These are phyloP conservation scores for Lathronympha strigana DNA, from an alignment of 2,888 invertebrate species.

Conservation along the genomic window DNA sequence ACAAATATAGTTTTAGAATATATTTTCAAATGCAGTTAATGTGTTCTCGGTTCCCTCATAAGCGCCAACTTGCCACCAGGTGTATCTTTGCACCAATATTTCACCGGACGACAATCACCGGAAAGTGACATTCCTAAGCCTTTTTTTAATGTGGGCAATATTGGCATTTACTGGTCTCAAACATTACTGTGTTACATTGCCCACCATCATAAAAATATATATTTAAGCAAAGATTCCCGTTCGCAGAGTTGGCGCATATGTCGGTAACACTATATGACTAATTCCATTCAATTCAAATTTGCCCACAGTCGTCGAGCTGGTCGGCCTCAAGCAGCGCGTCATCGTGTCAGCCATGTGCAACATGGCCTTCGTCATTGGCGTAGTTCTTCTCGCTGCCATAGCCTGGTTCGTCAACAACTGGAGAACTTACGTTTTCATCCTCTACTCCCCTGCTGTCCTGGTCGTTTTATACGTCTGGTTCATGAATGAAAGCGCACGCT, in stretches of 20 bases:
- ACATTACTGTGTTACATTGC: too few species aligned
- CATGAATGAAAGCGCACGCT: constrained; percentile 90
- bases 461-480: constrained; percentile 88
- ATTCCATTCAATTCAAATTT: constrained; percentile 37
- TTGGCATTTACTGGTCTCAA: too few species aligned
- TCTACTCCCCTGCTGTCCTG: constrained; percentile 88
- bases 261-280: neutral
- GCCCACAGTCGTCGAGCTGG: constrained; percentile 89
- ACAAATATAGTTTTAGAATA: neutral
- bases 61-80: too few species aligned
- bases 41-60: too few species aligned
- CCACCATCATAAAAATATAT: too few species aligned
- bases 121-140: too few species aligned
- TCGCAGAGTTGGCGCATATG: too few species aligned
- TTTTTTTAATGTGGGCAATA: too few species aligned
- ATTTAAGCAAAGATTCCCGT: too few species aligned
- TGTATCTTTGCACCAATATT: too few species aligned
- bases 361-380: constrained; percentile 90
- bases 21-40: too few species aligned
- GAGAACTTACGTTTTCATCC: constrained; percentile 87
- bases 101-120: too few species aligned
- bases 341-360: constrained; percentile 89
- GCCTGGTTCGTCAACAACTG: constrained; percentile 90
- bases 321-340: constrained; percentile 89
- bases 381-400: constrained; percentile 87